Base-by-base conservation (phyloP, 2,888 invertebrate species). In the Cremastinae sp. region DNA sequence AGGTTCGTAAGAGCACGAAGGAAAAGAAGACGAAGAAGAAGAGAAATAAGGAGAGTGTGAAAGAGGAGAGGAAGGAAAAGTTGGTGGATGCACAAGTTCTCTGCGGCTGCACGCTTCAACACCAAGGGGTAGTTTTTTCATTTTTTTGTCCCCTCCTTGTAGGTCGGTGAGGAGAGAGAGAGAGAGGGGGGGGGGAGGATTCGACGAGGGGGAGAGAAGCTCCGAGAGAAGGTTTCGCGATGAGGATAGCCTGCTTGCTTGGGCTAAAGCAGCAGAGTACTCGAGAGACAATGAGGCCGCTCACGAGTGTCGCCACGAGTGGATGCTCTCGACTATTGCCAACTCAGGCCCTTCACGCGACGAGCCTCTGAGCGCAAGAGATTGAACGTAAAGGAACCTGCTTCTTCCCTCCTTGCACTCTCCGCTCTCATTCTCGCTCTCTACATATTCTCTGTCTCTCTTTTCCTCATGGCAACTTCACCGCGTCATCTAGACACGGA, bases 281-380 rank as follows among this genome's bases (percentile, higher is more conserved):
- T 89, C 82, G 83, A 89, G 86, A 88, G 88, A 89, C 89, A 89
- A 89, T 89, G 89, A 89, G 89, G 88, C 88, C 88, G 89, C 88
- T 89, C 87, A 85, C 86, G 85, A 89, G 89, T 89, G 89, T 89
- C 88, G 86, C 87, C 87, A 86, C 85, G 86, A 89, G 89, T 88
- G 86, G 88, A 80, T 85, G 84, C 86, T 86, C 88, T 89, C 84
- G 86, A 89, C 88, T 89, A 89, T 89, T 89, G 89, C 89, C 87
- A 88, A 89, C 89, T 89, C 89, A 89, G 89, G 86, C 86, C 85
- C 89, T 89, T 88, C 86, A 89, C 79, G 82, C 83, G 83, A 37
- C 49, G 22, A 39, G 64, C 10, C 10, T 9, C 10, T 39, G 51
- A 51, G 51, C 49, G 39, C 20, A 35, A 64, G 39, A 47, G 10